Percentiles rank a stretch among this genome's conserved stretches.
phyloP scores from a whole-genome alignment of 2,113 vertebrate genomes.

The Dromiciops gliroides region DNA sequence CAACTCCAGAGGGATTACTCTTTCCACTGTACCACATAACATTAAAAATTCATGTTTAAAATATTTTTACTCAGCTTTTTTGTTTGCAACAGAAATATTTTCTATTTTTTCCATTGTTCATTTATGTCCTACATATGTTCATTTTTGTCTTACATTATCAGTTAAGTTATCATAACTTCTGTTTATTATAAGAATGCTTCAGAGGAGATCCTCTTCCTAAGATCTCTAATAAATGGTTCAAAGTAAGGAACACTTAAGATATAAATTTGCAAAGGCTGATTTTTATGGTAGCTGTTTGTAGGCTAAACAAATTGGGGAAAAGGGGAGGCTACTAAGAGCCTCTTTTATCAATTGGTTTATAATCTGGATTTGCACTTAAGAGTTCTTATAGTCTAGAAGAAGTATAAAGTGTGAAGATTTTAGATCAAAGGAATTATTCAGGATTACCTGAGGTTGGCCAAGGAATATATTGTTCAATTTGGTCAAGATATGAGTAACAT shows the following conservation, averaged over 20 bases:
- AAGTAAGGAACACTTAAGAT: not conserved
- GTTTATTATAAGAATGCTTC: not conserved
- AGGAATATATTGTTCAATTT: not conserved
- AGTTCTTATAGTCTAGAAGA: not conserved
- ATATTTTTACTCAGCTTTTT: not conserved
- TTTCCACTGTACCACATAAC: not conserved
- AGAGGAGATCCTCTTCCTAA: not conserved
- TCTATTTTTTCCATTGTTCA: not conserved
- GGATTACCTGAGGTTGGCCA: not conserved
- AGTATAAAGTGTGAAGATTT: not conserved
- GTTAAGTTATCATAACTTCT: not conserved
- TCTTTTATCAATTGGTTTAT: not conserved
- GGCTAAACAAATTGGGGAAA: not conserved
- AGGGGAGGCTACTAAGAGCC: too few species aligned
- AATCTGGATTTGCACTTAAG: too few species aligned
- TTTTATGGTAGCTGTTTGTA: not conserved
- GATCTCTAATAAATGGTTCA: not conserved
- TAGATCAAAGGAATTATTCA: not conserved
- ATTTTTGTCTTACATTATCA: not conserved
- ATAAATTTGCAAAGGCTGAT: not conserved
- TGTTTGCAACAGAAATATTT: not conserved
- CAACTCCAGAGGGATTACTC: not conserved
- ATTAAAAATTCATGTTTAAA: not conserved
- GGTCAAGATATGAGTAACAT: not conserved
- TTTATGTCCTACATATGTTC: too few species aligned